Base-by-base conservation (phyloP, 2,797 vertebrate genomes). In the Pseudocheirus occidentalis region DNA sequence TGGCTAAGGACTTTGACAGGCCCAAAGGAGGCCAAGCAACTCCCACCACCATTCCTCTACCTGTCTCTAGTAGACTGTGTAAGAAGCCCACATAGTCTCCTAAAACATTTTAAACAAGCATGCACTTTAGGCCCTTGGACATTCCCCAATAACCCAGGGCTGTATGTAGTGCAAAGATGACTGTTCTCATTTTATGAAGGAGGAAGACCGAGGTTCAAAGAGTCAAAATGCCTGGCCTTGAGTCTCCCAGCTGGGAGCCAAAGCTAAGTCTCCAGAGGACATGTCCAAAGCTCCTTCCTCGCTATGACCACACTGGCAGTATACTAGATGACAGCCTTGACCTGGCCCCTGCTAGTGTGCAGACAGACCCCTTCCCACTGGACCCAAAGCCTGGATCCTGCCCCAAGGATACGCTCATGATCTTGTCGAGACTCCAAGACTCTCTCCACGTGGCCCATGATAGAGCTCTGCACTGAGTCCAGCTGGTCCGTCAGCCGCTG, bases 401-500 rank as follows among this genome's bases (percentile, higher is more conserved):
- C 59, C 66, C 55, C 55, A 98, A 99, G 99, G 99, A 99, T 99
- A 99, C 99, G 99, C 92, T 99, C 99, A 81, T 99, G 99, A 96
- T 99, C 99, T 94, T 99, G 99, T 97, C 99, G 99, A 53, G 98
- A 99, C 95, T 99, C 99, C 5, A 99, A 98, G 89, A 99, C 98
- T 6, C 99, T 99, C 96, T 99, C 99, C 2, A 99, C 98, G 0
- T 99, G 99, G 94, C 99, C 98, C 98, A 99, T 99, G 14, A 99
- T 99, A 14, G 99, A 99, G 97, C 99, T 99, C 98, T 99, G 99
- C 94, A 99, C 97, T 21, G 99, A 97, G 92, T 99, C 99, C 0
- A 99, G 98, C 95, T 99, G 99, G 94, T 99, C 97, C 0, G 98
- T 99, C 55, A 99, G 98, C n/a, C 99, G 99, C 97, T 99, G 99